phyloP scores from a whole-genome alignment of 2,797 vertebrate species.

The Typhlichthys eigenmanni region DNA sequence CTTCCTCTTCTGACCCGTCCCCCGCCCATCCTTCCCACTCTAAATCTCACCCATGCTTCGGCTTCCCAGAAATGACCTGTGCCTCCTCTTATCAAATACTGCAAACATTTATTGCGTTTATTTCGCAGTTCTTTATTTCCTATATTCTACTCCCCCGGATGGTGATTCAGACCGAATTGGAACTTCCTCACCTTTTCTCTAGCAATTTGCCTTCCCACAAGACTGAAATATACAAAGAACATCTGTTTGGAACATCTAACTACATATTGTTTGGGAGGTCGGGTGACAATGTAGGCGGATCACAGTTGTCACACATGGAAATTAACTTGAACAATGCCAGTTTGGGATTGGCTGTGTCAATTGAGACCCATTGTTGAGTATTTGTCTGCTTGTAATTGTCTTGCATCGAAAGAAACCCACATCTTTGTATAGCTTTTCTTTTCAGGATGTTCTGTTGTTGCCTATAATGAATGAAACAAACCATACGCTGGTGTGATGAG shows the following conservation, averaged over 20 bases:
- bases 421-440: slow-evolving; percentile 30
- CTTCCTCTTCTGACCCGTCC: slow-evolving; percentile 15
- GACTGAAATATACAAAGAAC: slow-evolving; percentile 40
- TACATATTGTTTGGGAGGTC: slow-evolving; percentile 39
- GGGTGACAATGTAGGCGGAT: slow-evolving; percentile 30
- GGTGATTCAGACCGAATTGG: slow-evolving; percentile 53
- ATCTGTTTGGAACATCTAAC: slow-evolving; percentile 42
- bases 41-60: slow-evolving; percentile 11
- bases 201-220: slow-evolving; percentile 35
- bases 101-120: slow-evolving; percentile 20
- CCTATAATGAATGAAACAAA: slow-evolving; percentile 22
- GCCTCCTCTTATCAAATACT: slow-evolving; percentile 8
- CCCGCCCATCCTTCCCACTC: slow-evolving; percentile 64
- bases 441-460: slow-evolving; percentile 24
- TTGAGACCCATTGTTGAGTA: slow-evolving; percentile 35
- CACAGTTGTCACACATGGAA: slow-evolving; percentile 13
- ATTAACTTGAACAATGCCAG: not conserved
- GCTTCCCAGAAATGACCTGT: slow-evolving; percentile 59
- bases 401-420: slow-evolving; percentile 33
- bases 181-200: slow-evolving; percentile 61
- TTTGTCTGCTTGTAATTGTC: slow-evolving; percentile 54
- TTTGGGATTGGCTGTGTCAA: slow-evolving; percentile 43
- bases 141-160: slow-evolving; percentile 11
- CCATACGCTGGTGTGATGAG: slow-evolving; percentile 25
- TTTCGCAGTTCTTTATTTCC: not conserved